These are phyloP conservation scores for Coelogynopora nodosa DNA, from an alignment of 2,888 invertebrate species.

Conservation along the genomic window DNA sequence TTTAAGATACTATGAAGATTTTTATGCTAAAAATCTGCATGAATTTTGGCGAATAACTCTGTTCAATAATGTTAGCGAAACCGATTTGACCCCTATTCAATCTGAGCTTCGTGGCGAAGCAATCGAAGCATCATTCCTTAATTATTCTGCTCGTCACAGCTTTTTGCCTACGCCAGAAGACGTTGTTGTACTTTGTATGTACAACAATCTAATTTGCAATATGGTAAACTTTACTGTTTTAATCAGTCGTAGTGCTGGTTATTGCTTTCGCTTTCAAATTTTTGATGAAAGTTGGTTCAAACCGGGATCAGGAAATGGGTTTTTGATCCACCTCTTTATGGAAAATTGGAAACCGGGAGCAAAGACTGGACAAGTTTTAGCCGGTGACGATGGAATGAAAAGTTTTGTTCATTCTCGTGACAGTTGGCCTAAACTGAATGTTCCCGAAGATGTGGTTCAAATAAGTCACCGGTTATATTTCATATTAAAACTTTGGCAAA, in stretches of 20 bases:
- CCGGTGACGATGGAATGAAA: not conserved
- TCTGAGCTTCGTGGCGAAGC: not conserved
- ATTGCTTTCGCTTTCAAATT: not conserved
- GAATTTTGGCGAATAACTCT: not conserved
- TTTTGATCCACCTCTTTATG: not conserved
- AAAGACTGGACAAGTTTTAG: not conserved
- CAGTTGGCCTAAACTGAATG: not conserved
- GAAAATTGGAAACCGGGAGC: not conserved
- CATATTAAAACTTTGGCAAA: not conserved
- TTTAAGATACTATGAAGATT: not conserved
- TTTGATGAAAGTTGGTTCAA: not conserved
- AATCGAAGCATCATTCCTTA: not conserved
- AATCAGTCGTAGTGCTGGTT: not conserved
- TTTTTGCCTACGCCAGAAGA: not conserved
- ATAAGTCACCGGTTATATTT: not conserved
- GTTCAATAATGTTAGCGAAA: not conserved
- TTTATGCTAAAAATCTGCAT: not conserved
- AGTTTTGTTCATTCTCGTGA: not conserved
- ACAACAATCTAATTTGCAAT: not conserved
- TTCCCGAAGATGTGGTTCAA: not conserved
- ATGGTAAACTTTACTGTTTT: not conserved
- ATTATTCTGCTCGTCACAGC: not conserved
- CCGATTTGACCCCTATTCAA: not conserved
- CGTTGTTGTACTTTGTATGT: not conserved
- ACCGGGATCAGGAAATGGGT: not conserved